Evolutionary conservation across 2,888 invertebrate genomes (phyloP).

Genomic region (Perizoma flavofasciatum): DNA sequence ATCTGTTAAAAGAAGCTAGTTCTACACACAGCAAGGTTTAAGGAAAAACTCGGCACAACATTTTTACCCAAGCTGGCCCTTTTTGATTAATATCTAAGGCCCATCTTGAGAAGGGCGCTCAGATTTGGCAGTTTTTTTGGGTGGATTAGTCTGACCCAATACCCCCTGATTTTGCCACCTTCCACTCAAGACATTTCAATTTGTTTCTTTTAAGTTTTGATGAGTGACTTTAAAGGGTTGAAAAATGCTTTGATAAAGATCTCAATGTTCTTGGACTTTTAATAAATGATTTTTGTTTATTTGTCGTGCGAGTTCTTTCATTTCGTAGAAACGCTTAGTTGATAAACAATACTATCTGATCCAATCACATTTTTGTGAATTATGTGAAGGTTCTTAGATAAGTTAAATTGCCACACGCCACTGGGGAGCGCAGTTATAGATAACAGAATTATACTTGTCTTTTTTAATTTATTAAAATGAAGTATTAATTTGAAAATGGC

Average conservation of each 20-base stretch:
- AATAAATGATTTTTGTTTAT: constrained; percentile 9
- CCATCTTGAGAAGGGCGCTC: constrained; percentile 25
- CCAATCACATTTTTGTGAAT: too few species aligned
- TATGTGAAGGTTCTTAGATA: too few species aligned
- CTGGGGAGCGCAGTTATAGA: too few species aligned
- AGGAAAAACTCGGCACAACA: constrained; percentile 8
- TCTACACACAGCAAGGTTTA: not conserved
- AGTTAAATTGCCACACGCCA: too few species aligned
- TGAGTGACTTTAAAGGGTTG: constrained; percentile 27
- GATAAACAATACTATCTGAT: too few species aligned
- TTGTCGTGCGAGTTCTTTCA: not conserved
- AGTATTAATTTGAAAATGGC: too few species aligned
- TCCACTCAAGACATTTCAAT: constrained; percentile 24
- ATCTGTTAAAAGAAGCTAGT: too few species aligned
- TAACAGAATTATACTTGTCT: too few species aligned
- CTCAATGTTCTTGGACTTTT: constrained; percentile 1
- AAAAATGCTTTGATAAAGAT: constrained; percentile 10
- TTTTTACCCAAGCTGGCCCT: constrained; percentile 14
- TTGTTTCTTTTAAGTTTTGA: constrained; percentile 30
- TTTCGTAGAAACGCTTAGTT: not conserved
- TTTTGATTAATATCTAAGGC: constrained; percentile 26
- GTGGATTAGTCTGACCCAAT: constrained; percentile 31
- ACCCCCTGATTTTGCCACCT: constrained; percentile 22
- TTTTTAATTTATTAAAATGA: too few species aligned
- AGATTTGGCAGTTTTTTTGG: constrained; percentile 32